Evolutionary conservation across 2,113 vertebrate species (phyloP).

Genomic region (Sciurus niger): DNA sequence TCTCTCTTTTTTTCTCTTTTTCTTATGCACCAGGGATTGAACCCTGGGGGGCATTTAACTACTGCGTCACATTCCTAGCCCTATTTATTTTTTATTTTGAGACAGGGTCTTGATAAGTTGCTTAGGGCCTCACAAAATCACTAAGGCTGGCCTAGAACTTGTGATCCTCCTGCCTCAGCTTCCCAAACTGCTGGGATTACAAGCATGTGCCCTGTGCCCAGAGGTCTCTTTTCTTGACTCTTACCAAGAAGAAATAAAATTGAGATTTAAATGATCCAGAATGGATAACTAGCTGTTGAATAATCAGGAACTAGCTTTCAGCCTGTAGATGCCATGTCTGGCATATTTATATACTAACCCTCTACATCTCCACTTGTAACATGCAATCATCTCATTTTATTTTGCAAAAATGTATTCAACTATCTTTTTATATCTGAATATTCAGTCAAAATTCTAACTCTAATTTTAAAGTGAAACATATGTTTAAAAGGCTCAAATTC

Average conservation of each 20-base stretch:
- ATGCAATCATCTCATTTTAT: neutral
- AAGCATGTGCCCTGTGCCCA: neutral
- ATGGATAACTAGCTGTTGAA: neutral
- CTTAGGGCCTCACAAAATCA: neutral
- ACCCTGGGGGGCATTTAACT: neutral
- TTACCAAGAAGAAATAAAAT: constrained; percentile 49
- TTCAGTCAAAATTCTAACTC: constrained; percentile 8
- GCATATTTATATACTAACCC: neutral
- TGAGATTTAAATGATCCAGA: constrained; percentile 25
- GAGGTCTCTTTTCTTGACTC: neutral
- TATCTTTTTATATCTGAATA: constrained; percentile 41
- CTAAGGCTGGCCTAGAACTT: neutral
- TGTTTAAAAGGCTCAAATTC: constrained; percentile 46
- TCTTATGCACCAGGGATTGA: neutral
- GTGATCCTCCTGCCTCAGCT: neutral
- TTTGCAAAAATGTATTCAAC: neutral
- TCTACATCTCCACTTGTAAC: neutral
- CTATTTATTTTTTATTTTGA: neutral
- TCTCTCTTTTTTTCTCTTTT: constrained; percentile 9
- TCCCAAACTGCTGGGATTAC: neutral
- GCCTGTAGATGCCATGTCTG: neutral
- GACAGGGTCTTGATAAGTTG: neutral
- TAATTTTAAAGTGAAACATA: constrained; percentile 35
- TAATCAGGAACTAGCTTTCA: constrained; percentile 25
- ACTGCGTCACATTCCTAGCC: neutral